Conservation (phyloP, 2,888 invertebrate genomes). For the Hermaeophaga mercurialis region DNA sequence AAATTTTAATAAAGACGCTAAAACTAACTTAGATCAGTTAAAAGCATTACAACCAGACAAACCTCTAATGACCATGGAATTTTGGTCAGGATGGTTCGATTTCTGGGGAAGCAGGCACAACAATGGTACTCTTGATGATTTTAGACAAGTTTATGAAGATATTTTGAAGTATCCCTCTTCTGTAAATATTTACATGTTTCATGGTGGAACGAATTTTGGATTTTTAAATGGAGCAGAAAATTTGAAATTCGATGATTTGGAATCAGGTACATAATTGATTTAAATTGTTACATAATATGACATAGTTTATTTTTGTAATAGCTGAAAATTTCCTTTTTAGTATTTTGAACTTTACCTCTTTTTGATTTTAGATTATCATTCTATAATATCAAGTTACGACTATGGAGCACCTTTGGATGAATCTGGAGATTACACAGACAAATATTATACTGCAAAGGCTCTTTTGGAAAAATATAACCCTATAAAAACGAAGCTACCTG, state of each 20-base stretch:
- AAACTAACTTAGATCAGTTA: conserved; percentile 32
- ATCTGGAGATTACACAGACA: conserved; percentile 85
- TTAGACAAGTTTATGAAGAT: conserved; percentile 27
- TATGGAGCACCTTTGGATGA: conserved; percentile 90
- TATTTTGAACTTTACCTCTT: no score
- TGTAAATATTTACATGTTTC: conserved; percentile 91
- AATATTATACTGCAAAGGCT: conserved; percentile 66
- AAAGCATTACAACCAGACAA: conserved; percentile 43
- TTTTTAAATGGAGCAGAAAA: conserved; percentile 60
- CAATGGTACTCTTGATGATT: conserved; percentile 11
- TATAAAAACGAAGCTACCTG: conserved; percentile 49
- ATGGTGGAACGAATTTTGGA: conserved; percentile 86
- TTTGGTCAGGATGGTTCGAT: conserved; percentile 67
- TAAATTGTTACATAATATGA: background rate
- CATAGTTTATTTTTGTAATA: background rate
- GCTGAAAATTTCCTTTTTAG: no score
- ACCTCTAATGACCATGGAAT: conserved; percentile 65
- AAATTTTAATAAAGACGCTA: conserved; percentile 34
- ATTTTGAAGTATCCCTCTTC: conserved; percentile 59
- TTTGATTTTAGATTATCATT: conserved; percentile 44
- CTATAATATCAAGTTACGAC: conserved; percentile 56
- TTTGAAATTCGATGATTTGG: conserved; percentile 29
- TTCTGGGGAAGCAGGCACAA: conserved; percentile 58
- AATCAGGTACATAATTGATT: conserved; percentile 28
- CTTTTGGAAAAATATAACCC: conserved; percentile 55